Base-by-base conservation (phyloP, 2,113 vertebrate genomes). In the Apaloderma vittatum region DNA sequence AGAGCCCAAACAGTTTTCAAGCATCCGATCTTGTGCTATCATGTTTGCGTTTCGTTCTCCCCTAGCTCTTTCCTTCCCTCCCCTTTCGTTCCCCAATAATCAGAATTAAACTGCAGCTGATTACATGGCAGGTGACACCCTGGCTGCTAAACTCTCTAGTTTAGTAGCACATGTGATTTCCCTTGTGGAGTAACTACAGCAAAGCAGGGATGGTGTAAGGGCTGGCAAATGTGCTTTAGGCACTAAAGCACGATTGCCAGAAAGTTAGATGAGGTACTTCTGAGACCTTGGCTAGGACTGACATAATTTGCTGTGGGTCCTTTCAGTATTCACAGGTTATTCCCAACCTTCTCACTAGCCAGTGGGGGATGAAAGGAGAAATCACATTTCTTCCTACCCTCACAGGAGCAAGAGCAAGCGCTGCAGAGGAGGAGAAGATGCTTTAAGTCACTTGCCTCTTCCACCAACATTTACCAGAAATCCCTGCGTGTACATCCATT, bases 51-150 rank as follows among this genome's bases (percentile, higher is more conserved):
- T 68, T 76, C 30, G 24, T 75, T 57, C 48, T 78, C 30, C 29
- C 11, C 49, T 12, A 65, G 61, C 1, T 10, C 3, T 4, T 57
- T 15, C 3, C 4, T 8, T 7, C 10, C 26, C 17, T 11, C 18
- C 43, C 34, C 15, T 51, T 86, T 37, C 55, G 21, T 7, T 80
- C 46, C 43, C 46, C 43, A 79, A 3, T 52, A 77, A 85, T 54
- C 36, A 24, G 8, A 82, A 70, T 7, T 34, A 83, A 82, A 52
- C 18, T 23, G 12, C 14, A 59, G 26, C 15, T 71, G 22, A n/a
- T n/a, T 12, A 48, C 52, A 51, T 0, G 4, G 45, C 12, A 51
- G 30, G 23, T 49, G 32, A 67, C 49, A 83, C 46, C 24, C 65
- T 58, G 30, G 43, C 26, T 73, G 23, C 57, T 16, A 49, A 54